Evolutionary conservation across 2,113 vertebrate species (phyloP), one percentile per base, ranked within the genome.

Genomic region (Sardina pilchardus): DNA sequence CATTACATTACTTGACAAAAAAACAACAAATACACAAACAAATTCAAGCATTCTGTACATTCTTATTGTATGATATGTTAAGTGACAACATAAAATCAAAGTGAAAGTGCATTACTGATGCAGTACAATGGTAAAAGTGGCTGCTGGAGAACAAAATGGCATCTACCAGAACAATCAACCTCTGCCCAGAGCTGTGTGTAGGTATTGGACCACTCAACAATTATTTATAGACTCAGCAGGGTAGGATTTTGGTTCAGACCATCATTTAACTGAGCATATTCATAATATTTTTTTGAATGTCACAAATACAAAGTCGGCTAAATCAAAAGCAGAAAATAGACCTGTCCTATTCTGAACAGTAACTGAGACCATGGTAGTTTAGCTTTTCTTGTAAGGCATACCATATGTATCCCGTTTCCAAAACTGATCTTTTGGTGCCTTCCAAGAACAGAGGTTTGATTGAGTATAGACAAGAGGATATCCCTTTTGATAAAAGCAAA

Each of bases 41-140:
- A 71, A 78, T 78, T 78, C 71, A 78, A 78, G 30, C 71, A 78
- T 39, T 36, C 30, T 78, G 14, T 78, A 78, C 71, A 78, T 36
- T 78, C 26, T 36, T 78, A 16, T 36, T 78, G 71, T 14, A 78
- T 59, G 19, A 59, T 34, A 78, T 39, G 34, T 78, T 17, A 78
- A 78, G 26, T 34, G 71, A 78, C 63, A 30, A 71, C 14, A 78
- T 78, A 36, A 78, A 78, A 78, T 78, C 71, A 78, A 78, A 78
- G 10, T 78, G 26, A 78, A 78, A 78, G 71, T 78, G 71, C 71
- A 78, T 78, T 78, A 16, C 71, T 78, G 71, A 78, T 39, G 71
- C 71, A 78, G 71, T 34, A 78, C 71, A 78, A 78, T 34, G 71
- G 39, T 78, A 5, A 34, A 78, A 16, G 12, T 78, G 71, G 71